Conservation (phyloP, 1,140 invertebrate genomes). For the Drosophila gunungcola region DNA sequence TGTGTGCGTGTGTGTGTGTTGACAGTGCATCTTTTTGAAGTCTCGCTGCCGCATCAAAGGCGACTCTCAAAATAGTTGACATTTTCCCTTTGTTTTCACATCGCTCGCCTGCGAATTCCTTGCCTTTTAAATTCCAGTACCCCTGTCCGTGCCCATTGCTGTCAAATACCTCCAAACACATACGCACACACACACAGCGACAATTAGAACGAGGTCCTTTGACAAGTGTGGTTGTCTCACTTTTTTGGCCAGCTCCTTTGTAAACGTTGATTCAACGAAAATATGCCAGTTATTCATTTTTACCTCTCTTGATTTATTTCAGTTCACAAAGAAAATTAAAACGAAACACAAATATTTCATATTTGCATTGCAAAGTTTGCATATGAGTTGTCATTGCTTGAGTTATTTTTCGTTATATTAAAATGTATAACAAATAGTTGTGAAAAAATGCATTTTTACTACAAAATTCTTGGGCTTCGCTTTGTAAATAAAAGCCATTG, state of each 20-base stretch:
- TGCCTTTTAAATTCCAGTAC: constrained; percentile 18
- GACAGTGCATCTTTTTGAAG: constrained; percentile 77
- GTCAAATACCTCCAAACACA: constrained; percentile 17
- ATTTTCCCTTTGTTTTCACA: constrained; percentile 12
- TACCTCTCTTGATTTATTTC: constrained; percentile 6
- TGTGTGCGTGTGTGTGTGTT: constrained; percentile 35
- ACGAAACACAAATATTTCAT: constrained; percentile 8
- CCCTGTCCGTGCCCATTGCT: constrained; percentile 12
- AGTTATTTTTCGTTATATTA: constrained; percentile 2
- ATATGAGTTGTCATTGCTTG: not conserved
- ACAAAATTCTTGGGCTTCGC: not conserved
- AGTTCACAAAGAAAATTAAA: not conserved
- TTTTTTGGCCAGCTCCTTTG: not conserved
- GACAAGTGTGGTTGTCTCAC: not conserved
- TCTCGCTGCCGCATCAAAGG: constrained; percentile 66
- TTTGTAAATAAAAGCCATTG: not conserved
- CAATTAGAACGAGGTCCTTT: constrained; percentile 7
- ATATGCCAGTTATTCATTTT: constrained; percentile 2
- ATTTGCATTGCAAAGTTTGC: not conserved
- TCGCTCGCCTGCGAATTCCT: constrained; percentile 24
- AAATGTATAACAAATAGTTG: not conserved
- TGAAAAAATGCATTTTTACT: not conserved
- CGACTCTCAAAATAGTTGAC: constrained; percentile 63
- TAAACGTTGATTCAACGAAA: not conserved
- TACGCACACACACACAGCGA: not conserved